A percentile compares a stretch with the other conserved stretches of the same genome.
phyloP scores from a whole-genome alignment of 2,888 invertebrate species.

The Tipula lateralis region DNA sequence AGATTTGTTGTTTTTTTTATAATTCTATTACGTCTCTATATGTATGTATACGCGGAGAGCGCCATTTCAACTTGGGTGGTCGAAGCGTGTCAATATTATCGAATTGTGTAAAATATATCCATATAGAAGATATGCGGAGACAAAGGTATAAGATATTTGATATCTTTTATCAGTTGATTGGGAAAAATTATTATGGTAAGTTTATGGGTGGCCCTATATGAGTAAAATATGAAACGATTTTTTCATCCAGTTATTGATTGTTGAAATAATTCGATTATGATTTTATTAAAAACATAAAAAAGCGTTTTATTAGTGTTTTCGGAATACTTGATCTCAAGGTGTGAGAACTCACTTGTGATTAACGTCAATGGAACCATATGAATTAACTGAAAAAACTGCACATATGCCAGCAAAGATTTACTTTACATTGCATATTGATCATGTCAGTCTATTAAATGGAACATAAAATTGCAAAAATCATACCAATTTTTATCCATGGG shows the following conservation, averaged over 20 bases:
- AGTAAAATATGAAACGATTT: background rate
- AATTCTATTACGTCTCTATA: constrained; percentile 3
- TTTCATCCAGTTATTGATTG: background rate
- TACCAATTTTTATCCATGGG: too few relatives aligned
- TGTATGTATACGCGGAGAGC: background rate
- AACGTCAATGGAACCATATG: too few relatives aligned
- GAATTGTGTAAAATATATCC: background rate
- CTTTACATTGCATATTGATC: too few relatives aligned
- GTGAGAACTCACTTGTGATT: too few relatives aligned
- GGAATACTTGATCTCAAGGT: too few relatives aligned
- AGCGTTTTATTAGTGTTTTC: too few relatives aligned
- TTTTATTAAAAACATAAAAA: too few relatives aligned
- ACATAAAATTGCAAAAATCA: too few relatives aligned
- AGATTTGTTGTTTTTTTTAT: background rate
- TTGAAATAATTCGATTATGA: background rate
- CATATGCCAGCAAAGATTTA: too few relatives aligned
- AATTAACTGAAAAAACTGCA: too few relatives aligned
- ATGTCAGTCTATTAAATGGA: too few relatives aligned
- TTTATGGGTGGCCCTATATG: background rate
- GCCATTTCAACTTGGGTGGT: constrained; percentile 8
- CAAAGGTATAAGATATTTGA: background rate
- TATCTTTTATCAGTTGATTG: background rate
- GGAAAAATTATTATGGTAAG: background rate
- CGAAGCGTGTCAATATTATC: background rate
- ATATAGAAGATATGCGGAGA: background rate